Evolutionary conservation across 1,140 invertebrate genomes (phyloP).

Genomic region (Drosophila insularis): DNA sequence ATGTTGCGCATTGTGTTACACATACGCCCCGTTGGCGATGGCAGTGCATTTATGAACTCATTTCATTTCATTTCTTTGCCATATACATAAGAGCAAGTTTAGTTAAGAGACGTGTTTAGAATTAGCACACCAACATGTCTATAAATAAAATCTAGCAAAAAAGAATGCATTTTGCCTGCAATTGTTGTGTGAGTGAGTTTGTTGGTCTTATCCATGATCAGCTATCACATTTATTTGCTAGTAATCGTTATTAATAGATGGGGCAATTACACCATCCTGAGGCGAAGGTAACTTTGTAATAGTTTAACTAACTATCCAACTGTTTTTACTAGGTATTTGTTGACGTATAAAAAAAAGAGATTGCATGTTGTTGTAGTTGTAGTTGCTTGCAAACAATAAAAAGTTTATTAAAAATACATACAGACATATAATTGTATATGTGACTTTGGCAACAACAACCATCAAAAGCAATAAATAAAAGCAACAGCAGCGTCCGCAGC

Average conservation of each 20-base stretch:
- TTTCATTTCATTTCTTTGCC: slow-evolving; percentile 52
- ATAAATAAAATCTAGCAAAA: slow-evolving; percentile 74
- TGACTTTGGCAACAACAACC: slow-evolving; percentile 29
- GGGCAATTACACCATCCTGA: slow-evolving; percentile 65
- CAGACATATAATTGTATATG: slow-evolving; percentile 35
- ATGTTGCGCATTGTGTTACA: slow-evolving; percentile 66
- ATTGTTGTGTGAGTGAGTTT: slow-evolving; percentile 17
- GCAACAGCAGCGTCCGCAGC: slow-evolving; percentile 21
- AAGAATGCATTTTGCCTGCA: not conserved
- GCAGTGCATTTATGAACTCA: slow-evolving; percentile 54
- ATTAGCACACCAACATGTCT: slow-evolving; percentile 65
- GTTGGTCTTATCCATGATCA: slow-evolving; percentile 64
- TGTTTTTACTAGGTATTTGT: slow-evolving; percentile 24
- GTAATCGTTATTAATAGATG: slow-evolving; percentile 76
- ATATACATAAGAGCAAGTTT: slow-evolving; percentile 23
- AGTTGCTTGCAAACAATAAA: slow-evolving; percentile 39
- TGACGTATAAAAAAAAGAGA: slow-evolving; percentile 34
- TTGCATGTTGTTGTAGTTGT: slow-evolving; percentile 1
- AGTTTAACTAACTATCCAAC: not conserved
- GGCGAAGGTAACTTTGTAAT: slow-evolving; percentile 24
- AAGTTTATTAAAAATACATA: slow-evolving; percentile 56
- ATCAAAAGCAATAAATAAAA: slow-evolving; percentile 61
- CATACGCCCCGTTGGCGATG: slow-evolving; percentile 62
- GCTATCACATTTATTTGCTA: slow-evolving; percentile 44
- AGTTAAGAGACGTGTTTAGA: slow-evolving; percentile 59